phyloP scores from a whole-genome alignment of 1,140 invertebrate species.

The Drosophila lacertosa region DNA sequence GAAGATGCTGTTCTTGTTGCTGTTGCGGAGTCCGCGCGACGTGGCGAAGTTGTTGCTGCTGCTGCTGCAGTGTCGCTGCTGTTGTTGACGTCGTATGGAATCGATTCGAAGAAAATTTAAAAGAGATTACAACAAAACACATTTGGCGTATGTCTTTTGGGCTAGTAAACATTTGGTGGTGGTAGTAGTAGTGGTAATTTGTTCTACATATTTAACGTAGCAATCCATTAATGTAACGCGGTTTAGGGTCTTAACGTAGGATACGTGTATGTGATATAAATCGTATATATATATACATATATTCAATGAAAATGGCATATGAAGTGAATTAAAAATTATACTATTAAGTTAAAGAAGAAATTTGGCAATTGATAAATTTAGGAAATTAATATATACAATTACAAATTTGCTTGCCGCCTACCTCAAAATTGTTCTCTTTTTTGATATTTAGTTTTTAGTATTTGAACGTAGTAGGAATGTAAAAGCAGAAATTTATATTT shows the following conservation, averaged over 20 bases:
- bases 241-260: background rate
- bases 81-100: conserved; percentile 63
- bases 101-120: conserved; percentile 73
- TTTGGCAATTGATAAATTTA: background rate
- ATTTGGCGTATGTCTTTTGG: conserved; percentile 21
- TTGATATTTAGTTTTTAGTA: conserved; percentile 43
- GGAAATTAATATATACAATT: conserved; percentile 30
- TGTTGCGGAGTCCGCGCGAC: conserved; percentile 11
- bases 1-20: conserved; percentile 5
- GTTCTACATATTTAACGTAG: conserved; percentile 13
- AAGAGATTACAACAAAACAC: conserved; percentile 74
- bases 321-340: conserved; percentile 12
- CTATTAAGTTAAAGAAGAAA: conserved; percentile 6
- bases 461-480: conserved; percentile 71
- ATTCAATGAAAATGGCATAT: conserved; percentile 8
- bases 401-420: conserved; percentile 60
- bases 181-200: conserved; percentile 11
- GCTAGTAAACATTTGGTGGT: conserved; percentile 18
- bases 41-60: conserved; percentile 36
- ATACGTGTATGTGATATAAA: conserved; percentile 1
- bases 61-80: conserved; percentile 36
- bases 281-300: background rate
- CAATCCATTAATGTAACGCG: conserved; percentile 30
- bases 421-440: conserved; percentile 58
- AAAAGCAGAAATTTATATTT: conserved; percentile 71